Evolutionary conservation across 1,140 invertebrate species (phyloP).

Genomic region (Lepidurus apus): DNA sequence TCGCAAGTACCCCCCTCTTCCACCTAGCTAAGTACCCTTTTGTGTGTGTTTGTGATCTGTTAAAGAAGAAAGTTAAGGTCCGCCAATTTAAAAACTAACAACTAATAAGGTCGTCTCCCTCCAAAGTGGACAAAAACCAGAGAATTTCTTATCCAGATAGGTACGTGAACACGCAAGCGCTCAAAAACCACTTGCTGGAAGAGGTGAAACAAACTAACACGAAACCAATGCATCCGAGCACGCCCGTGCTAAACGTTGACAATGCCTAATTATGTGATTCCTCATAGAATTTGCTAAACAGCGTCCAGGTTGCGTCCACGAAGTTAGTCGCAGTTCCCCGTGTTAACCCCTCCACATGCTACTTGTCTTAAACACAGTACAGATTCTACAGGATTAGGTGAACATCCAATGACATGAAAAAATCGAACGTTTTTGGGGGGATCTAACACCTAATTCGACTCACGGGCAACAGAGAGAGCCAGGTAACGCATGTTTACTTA

Average conservation of each 20-base stretch:
- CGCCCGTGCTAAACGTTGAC: slow-evolving; percentile 13
- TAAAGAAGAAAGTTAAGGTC: too few relatives aligned
- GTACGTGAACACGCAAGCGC: not conserved
- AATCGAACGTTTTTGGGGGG: too few relatives aligned
- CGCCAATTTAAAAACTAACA: too few relatives aligned
- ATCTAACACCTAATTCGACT: too few relatives aligned
- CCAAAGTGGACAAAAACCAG: not conserved
- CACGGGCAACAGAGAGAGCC: too few relatives aligned
- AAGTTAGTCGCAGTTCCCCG: not conserved
- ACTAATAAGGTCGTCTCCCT: too few relatives aligned
- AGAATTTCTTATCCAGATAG: not conserved
- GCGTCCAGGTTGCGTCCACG: not conserved
- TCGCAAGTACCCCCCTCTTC: not conserved
- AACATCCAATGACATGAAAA: too few relatives aligned
- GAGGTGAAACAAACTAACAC: not conserved
- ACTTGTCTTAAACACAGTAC: too few relatives aligned
- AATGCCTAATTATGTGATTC: not conserved
- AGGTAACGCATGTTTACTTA: too few relatives aligned
- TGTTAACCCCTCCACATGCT: not conserved
- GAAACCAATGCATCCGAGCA: not conserved
- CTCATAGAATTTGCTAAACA: not conserved
- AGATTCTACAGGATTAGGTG: too few relatives aligned
- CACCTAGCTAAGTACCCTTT: not conserved
- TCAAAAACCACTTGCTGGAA: not conserved
- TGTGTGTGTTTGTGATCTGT: too few relatives aligned